phyloP scores from a whole-genome alignment of 1,140 invertebrate species.

The Drosophila ohnishii region DNA sequence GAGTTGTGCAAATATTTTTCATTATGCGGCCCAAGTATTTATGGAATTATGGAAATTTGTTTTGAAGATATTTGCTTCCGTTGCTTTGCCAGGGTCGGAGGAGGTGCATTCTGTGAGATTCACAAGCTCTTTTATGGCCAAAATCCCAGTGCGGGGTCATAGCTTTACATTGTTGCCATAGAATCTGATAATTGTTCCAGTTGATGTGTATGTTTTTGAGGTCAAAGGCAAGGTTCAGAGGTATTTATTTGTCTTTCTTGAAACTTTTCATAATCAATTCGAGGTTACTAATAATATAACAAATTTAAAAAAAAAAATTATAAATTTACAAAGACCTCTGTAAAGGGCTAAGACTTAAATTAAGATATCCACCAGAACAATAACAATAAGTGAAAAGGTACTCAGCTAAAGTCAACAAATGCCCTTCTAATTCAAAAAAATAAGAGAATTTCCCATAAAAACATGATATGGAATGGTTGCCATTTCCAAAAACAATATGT shows the following conservation, averaged over 20 bases:
- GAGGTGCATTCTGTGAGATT: constrained; percentile 1
- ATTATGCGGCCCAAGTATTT: constrained; percentile 70
- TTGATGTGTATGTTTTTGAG: neutral
- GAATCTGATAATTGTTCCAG: neutral
- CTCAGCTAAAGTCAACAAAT: neutral
- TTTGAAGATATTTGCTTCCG: constrained; percentile 56
- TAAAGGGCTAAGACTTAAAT: neutral
- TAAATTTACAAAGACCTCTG: no score
- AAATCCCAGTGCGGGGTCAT: constrained; percentile 4
- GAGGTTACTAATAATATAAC: neutral
- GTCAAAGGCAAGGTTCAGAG: neutral
- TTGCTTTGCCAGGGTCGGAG: neutral
- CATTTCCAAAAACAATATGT: neutral
- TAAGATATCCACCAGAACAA: no score
- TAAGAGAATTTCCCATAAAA: neutral
- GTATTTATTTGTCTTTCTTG: neutral
- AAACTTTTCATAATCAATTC: neutral
- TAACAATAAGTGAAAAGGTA: no score
- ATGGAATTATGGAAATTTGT: constrained; percentile 74
- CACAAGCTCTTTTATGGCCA: constrained; percentile 7
- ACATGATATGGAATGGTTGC: neutral
- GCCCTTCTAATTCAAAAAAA: neutral
- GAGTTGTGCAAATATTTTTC: constrained; percentile 64
- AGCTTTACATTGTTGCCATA: neutral
- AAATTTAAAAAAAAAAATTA: neutral